Base-by-base conservation (phyloP, 1,140 invertebrate species). In the Heliconius eleuchia region DNA sequence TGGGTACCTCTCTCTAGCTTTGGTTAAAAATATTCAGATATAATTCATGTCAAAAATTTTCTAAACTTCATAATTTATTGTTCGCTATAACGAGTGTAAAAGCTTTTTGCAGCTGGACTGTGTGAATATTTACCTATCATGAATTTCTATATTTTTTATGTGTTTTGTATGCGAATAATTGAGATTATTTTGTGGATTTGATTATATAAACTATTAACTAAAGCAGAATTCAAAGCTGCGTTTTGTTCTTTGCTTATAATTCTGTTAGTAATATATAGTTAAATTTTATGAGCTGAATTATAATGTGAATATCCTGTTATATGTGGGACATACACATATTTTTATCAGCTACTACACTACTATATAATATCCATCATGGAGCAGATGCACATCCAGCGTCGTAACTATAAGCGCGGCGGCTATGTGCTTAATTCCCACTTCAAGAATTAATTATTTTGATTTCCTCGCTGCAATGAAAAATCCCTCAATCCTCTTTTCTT, bases 11-110 rank as follows among this genome's bases (percentile, higher is more conserved):
- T 66, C 60, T 66, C 27, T 66, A 30, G 60, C 74, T 76, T 60
- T 7, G 60, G 74, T 60, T 75, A 76, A 76, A 76, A 76, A 76
- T 73, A 34, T 73, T 78, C 50, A 73, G 50, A 57, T 73, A 78
- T 78, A 78, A 78, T 73, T 78, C 72, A 78, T 78, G 50, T 57
- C 71, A 23, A 78, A 78, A 73, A 73, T n/a, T 78, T 78, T 78
- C 71, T 66, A 73, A 78, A 78, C 60, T 71, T 78, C 50, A 60
- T 57, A 60, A 78, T 78, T 78, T 73, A 73, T 78, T 78, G 23
- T 30, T 46, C 71, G 71, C 42, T 71, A 30, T 66, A 66, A 66
- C 27, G 60, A 66, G 27, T 66, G 27, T 66, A 66, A 30, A 66
- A 27, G 60, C 60, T 66, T 16, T 66, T 66, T 30, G 27, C 60